Conservation (phyloP, 2,797 vertebrate genomes). For the Enteromius mattozi region DNA sequence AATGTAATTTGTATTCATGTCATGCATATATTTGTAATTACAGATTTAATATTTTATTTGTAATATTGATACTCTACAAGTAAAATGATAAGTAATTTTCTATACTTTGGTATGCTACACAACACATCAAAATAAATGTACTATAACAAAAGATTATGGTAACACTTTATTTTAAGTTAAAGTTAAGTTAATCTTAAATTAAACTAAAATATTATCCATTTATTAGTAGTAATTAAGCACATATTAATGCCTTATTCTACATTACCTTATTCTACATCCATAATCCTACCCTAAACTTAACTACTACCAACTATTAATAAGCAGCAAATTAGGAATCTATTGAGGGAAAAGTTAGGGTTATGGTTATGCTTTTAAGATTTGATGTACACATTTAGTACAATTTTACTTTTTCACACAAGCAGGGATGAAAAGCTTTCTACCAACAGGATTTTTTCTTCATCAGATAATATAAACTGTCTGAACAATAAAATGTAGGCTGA, state of each 20-base stretch:
- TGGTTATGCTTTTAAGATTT: not conserved
- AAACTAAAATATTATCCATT: too few species aligned
- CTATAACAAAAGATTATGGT: not conserved
- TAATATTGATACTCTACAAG: too few species aligned
- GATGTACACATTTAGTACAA: not conserved
- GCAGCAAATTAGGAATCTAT: too few species aligned
- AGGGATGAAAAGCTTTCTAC: not conserved
- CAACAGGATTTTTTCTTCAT: not conserved
- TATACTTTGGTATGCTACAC: not conserved
- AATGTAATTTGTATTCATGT: not conserved
- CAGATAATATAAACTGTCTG: not conserved
- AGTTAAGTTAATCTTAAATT: too few species aligned
- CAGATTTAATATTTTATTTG: not conserved
- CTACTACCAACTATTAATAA: too few species aligned
- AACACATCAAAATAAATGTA: constrained; percentile 1
- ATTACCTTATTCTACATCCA: too few species aligned
- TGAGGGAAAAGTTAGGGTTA: too few species aligned
- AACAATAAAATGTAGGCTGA: not conserved
- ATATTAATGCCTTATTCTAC: too few species aligned
- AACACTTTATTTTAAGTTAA: too few species aligned
- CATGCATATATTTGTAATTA: not conserved
- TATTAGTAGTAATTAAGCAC: too few species aligned
- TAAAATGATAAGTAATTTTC: not conserved
- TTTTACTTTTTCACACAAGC: not conserved
- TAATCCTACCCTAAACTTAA: too few species aligned